phyloP scores from a whole-genome alignment of 2,113 vertebrate species.

The Scomber colias region DNA sequence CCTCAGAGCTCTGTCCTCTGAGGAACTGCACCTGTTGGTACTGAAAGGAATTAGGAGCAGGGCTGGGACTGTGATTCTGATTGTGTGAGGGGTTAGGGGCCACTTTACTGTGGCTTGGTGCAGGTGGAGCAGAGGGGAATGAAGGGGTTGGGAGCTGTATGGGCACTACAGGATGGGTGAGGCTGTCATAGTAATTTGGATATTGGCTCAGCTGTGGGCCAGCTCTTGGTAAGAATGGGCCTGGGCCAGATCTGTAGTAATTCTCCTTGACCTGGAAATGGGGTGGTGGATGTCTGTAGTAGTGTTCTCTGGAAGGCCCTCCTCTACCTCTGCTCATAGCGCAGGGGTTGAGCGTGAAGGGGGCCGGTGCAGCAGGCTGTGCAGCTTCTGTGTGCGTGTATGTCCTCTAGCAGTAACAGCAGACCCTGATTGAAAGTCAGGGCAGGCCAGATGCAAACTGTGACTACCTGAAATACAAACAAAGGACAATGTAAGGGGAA shows the following conservation, averaged over 20 bases:
- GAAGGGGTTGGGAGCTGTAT: conserved; percentile 4
- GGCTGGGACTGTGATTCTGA: background rate
- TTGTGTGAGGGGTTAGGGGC: conserved; percentile 28
- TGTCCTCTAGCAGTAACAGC: conserved; percentile 37
- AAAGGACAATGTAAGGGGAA: conserved; percentile 41
- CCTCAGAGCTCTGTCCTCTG: conserved; percentile 75
- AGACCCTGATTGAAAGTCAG: conserved; percentile 35
- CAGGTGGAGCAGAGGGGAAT: conserved; percentile 32
- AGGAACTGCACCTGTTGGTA: conserved; percentile 85
- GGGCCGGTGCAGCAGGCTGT: conserved; percentile 40
- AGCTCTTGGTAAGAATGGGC: conserved; percentile 32
- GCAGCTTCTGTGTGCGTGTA: conserved; percentile 41
- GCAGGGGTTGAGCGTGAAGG: conserved; percentile 81
- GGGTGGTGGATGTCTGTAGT: conserved; percentile 57
- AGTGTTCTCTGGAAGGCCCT: conserved; percentile 81
- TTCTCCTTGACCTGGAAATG: conserved; percentile 65
- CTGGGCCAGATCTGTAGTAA: conserved; percentile 43
- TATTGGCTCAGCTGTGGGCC: conserved; percentile 37
- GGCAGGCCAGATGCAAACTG: conserved; percentile 11
- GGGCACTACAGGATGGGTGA: conserved; percentile 34
- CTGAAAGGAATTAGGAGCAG: conserved; percentile 53
- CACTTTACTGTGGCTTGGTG: conserved; percentile 27
- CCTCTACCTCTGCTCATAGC: conserved; percentile 90
- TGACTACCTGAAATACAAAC: conserved; percentile 71
- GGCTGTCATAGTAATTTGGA: conserved; percentile 51